Evolutionary conservation across 2,113 vertebrate genomes (phyloP).

Genomic region (Camelus dromedarius): DNA sequence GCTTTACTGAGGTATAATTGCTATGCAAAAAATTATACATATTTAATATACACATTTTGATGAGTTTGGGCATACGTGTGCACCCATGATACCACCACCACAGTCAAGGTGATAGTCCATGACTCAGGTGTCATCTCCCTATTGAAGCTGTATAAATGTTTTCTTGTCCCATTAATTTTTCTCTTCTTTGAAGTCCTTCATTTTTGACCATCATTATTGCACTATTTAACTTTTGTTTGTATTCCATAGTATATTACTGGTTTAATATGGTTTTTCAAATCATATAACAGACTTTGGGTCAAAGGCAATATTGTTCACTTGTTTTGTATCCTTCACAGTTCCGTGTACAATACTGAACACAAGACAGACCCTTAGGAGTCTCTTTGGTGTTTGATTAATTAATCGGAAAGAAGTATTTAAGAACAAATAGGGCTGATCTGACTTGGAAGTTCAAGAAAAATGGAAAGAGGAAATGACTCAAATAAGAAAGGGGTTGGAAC

Average conservation of each 20-base stretch:
- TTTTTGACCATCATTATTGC: background rate
- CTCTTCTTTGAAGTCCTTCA: conserved; percentile 25
- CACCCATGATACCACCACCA: background rate
- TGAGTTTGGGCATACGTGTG: background rate
- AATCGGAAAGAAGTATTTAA: background rate
- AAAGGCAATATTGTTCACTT: background rate
- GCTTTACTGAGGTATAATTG: conserved; percentile 18
- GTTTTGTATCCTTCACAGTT: background rate
- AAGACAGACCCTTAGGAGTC: background rate
- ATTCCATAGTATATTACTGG: background rate
- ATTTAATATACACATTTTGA: background rate
- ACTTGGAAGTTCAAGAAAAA: conserved; percentile 1
- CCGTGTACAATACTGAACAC: background rate
- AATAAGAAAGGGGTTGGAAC: background rate
- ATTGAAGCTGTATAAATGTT: background rate
- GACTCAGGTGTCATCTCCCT: background rate
- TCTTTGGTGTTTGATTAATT: background rate
- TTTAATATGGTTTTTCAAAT: background rate
- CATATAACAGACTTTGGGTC: background rate
- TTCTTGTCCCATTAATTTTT: background rate
- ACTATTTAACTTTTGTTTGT: background rate
- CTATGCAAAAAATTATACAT: background rate
- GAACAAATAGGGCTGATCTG: background rate
- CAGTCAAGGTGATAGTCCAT: background rate
- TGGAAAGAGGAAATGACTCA: background rate